Conservation (phyloP, 2,113 vertebrate species). For the Epinephelus lanceolatus region DNA sequence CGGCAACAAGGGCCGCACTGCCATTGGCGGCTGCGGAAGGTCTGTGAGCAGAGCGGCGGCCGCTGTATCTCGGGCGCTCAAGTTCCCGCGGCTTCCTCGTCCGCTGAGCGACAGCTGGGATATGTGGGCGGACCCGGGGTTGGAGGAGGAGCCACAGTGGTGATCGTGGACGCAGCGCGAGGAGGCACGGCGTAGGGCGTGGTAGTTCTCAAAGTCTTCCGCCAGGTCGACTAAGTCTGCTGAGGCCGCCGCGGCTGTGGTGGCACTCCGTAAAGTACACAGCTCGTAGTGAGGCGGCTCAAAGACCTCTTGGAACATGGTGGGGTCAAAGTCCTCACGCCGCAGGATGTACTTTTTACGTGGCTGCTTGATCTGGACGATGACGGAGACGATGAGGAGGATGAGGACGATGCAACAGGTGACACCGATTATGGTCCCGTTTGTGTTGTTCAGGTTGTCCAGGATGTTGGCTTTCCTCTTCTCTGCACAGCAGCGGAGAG, state of each 20-base stretch:
- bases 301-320: constrained; percentile 98
- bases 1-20: constrained; percentile 90
- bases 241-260: constrained; percentile 83
- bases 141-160: constrained; percentile 92
- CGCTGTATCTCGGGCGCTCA: constrained; percentile 89
- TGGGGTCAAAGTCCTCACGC: constrained; percentile 97
- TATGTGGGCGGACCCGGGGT: constrained; percentile 77
- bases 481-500: constrained; percentile 81
- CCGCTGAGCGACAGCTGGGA: constrained; percentile 87
- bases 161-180: constrained; percentile 97
- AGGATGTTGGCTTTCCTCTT: constrained; percentile 95
- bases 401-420: constrained; percentile 97
- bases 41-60: constrained; percentile 90
- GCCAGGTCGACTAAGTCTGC: constrained; percentile 94
- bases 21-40: constrained; percentile 87
- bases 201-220: constrained; percentile 96
- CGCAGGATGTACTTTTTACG: constrained; percentile 97
- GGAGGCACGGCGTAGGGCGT: constrained; percentile 94
- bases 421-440: constrained; percentile 96
- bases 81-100: constrained; percentile 94
- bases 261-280: constrained; percentile 92
- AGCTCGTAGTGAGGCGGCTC: constrained; percentile 98
- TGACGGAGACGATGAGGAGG: constrained; percentile 94
- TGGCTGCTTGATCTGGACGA: constrained; percentile 98
- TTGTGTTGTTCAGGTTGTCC: constrained; percentile 98